Percentiles rank a stretch among this genome's conserved stretches.
Evolutionary conservation across 1,140 invertebrate genomes (phyloP).

Genomic region (Drosophila ananassae): DNA sequence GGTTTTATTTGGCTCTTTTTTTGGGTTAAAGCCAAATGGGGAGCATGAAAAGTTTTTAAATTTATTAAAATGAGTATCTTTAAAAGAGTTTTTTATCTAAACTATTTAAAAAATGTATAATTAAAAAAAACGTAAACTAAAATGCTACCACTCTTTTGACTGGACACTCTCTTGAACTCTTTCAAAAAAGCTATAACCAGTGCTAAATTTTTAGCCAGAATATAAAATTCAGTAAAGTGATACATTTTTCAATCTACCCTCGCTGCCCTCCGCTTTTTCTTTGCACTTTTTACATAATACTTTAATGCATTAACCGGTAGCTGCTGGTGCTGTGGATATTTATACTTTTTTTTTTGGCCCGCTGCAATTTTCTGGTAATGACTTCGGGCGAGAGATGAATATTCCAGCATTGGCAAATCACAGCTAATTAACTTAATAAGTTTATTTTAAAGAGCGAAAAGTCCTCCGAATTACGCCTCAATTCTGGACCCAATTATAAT

Average conservation of each 20-base stretch:
- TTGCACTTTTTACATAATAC: constrained; percentile 47
- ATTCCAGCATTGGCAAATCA: constrained; percentile 42
- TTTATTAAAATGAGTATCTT: not conserved
- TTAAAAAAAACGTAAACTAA: not conserved
- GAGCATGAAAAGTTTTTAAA: constrained; percentile 1
- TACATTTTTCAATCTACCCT: constrained; percentile 2
- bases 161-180: no score
- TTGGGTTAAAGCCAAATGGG: constrained; percentile 9
- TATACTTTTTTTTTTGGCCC: constrained; percentile 9
- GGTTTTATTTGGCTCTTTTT: constrained; percentile 46
- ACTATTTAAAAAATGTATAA: not conserved
- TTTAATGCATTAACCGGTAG: constrained; percentile 60
- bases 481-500: constrained; percentile 1
- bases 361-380: constrained; percentile 53
- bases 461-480: constrained; percentile 19
- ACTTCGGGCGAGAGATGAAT: constrained; percentile 31
- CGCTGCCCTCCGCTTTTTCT: not conserved
- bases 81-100: not conserved
- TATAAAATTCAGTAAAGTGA: not conserved
- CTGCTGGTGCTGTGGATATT: constrained; percentile 28
- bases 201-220: no score
- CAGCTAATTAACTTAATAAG: constrained; percentile 61
- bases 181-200: no score
- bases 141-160: not conserved
- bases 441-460: constrained; percentile 54